Percentiles rank a stretch among this genome's conserved stretches.
Conservation (phyloP, 2,888 invertebrate genomes). For the Volucella inanis region DNA sequence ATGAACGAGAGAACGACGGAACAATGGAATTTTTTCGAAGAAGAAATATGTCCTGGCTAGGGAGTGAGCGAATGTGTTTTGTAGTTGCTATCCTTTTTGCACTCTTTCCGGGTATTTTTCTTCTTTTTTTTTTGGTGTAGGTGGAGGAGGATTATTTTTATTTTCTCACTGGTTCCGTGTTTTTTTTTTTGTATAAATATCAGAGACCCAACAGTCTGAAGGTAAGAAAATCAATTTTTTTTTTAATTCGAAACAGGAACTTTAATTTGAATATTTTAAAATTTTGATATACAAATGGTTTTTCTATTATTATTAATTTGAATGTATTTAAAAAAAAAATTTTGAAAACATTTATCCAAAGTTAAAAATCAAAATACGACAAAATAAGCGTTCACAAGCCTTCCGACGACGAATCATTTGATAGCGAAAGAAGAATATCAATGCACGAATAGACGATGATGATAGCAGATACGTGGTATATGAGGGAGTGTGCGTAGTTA, state of each 20-base stretch:
- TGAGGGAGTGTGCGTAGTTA: slow-evolving; percentile 73
- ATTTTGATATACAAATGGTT: neutral
- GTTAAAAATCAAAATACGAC: slow-evolving; percentile 67
- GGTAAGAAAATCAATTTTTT: slow-evolving; percentile 69
- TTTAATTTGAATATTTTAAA: neutral
- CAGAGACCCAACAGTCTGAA: slow-evolving; percentile 66
- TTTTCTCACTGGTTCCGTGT: slow-evolving; percentile 31
- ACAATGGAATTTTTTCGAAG: slow-evolving; percentile 68
- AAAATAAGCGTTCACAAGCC: slow-evolving; percentile 69
- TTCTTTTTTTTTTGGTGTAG: slow-evolving; percentile 37
- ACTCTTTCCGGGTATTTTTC: slow-evolving; percentile 41
- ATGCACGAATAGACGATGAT: slow-evolving; percentile 50
- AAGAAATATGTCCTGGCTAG: slow-evolving; percentile 65
- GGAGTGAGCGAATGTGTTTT: slow-evolving; percentile 48
- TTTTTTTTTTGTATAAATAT: slow-evolving; percentile 64
- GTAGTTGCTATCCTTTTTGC: slow-evolving; percentile 67
- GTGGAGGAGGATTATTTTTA: slow-evolving; percentile 54
- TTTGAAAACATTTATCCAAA: slow-evolving; percentile 52
- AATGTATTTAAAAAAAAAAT: neutral
- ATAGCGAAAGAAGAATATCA: slow-evolving; percentile 46
- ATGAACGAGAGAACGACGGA: slow-evolving; percentile 65
- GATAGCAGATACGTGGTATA: slow-evolving; percentile 43
- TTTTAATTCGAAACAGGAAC: slow-evolving; percentile 32
- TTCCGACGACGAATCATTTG: slow-evolving; percentile 70
- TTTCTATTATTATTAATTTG: neutral